These are phyloP conservation scores for Orthosia incerta DNA, from an alignment of 2,888 invertebrate species.

Conservation along the genomic window DNA sequence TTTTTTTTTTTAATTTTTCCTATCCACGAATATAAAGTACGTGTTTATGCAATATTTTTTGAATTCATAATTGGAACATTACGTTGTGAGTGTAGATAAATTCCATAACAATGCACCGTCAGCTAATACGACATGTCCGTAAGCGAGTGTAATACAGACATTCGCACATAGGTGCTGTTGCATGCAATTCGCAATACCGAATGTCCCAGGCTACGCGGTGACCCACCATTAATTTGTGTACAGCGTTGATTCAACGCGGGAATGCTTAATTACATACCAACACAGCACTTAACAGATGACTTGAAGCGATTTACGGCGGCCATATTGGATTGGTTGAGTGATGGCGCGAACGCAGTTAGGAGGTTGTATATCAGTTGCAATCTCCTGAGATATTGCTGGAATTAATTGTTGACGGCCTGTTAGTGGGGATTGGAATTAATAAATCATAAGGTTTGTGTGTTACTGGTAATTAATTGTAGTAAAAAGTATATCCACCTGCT, in stretches of 20 bases:
- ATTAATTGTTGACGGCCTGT: conserved; percentile 59
- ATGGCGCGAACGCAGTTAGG: conserved; percentile 60
- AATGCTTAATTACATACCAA: conserved; percentile 73
- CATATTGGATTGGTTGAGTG: conserved; percentile 68
- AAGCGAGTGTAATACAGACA: conserved; percentile 58
- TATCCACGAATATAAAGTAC: too few relatives aligned
- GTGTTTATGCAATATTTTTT: too few relatives aligned
- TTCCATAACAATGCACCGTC: conserved; percentile 37
- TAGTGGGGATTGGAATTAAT: conserved; percentile 43
- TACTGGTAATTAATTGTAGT: conserved; percentile 14
- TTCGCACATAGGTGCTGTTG: conserved; percentile 53
- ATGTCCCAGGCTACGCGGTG: conserved; percentile 62
- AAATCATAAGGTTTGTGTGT: conserved; percentile 36
- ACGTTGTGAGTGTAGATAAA: too few relatives aligned
- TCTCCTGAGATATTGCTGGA: conserved; percentile 58
- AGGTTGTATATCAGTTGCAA: conserved; percentile 59
- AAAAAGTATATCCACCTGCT: not conserved
- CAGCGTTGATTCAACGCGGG: conserved; percentile 71
- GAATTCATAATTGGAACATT: too few relatives aligned
- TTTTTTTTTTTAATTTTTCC: too few relatives aligned
- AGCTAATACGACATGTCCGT: conserved; percentile 37
- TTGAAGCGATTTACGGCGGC: conserved; percentile 69
- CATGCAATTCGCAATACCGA: conserved; percentile 68
- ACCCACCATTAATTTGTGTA: conserved; percentile 70
- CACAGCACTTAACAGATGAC: conserved; percentile 68